phyloP scores from a whole-genome alignment of 1,140 invertebrate genomes.

The Carposina sasakii region DNA sequence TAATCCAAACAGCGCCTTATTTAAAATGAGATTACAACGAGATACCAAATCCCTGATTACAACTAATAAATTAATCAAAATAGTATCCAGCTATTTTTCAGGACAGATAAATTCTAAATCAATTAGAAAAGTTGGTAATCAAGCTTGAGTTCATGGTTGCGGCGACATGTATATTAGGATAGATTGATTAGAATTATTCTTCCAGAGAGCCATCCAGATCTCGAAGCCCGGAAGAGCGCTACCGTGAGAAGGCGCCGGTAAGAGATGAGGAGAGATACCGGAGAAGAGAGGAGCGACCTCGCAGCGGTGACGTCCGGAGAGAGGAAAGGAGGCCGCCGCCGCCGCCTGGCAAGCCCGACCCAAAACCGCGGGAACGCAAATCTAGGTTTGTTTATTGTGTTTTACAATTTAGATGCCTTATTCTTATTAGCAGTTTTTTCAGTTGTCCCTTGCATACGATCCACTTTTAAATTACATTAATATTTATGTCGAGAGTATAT shows the following conservation, averaged over 20 bases:
- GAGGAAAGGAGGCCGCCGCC: background rate
- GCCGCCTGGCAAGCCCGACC: constrained; percentile 6
- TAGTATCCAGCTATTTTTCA: too few relatives aligned
- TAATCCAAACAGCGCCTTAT: too few relatives aligned
- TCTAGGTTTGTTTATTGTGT: constrained; percentile 25
- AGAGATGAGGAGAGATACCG: background rate
- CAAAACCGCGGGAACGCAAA: constrained; percentile 35
- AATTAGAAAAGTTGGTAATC: too few relatives aligned
- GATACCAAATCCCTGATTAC: too few relatives aligned
- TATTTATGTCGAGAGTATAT: too few relatives aligned
- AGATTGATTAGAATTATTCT: background rate
- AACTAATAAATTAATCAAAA: too few relatives aligned
- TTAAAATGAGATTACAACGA: too few relatives aligned
- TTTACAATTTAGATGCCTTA: too few relatives aligned
- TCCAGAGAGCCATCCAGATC: constrained; percentile 33
- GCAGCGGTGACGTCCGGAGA: background rate
- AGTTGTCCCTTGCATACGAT: background rate
- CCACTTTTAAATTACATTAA: too few relatives aligned
- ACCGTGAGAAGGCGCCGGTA: constrained; percentile 1
- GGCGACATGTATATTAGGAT: too few relatives aligned
- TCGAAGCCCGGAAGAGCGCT: constrained; percentile 36
- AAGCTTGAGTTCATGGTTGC: too few relatives aligned
- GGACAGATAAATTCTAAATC: too few relatives aligned
- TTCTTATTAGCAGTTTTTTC: background rate
- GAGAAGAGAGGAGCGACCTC: background rate